A percentile compares a stretch with the other conserved stretches of the same genome.
Evolutionary conservation across 2,113 vertebrate species (phyloP).

Genomic region (Fregata magnificens): DNA sequence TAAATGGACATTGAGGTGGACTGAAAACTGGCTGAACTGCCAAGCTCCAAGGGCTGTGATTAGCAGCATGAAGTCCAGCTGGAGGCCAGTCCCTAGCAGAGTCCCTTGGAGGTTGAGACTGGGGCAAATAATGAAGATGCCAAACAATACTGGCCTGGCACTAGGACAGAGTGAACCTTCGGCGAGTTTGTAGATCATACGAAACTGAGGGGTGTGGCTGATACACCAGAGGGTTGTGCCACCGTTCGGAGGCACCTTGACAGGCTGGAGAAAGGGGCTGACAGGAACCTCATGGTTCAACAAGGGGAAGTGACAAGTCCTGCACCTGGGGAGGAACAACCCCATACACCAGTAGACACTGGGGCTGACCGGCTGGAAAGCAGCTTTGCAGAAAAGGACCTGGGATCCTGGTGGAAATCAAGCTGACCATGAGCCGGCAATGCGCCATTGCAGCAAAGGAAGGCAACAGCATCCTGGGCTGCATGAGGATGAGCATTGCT

Average conservation of each 20-base stretch:
- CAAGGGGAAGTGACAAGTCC: neutral
- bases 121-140: neutral
- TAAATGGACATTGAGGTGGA: neutral
- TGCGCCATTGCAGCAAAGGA: rapidly evolving
- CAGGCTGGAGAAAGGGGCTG: neutral
- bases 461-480: neutral
- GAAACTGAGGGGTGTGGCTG: neutral
- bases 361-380: neutral
- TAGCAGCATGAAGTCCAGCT: neutral
- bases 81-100: neutral
- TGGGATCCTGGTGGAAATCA: neutral
- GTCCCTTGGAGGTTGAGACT: neutral
- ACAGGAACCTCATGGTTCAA: neutral
- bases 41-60: neutral
- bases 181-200: neutral
- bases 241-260: neutral
- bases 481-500: neutral
- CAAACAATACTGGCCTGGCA: neutral
- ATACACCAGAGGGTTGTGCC: neutral
- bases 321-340: neutral
- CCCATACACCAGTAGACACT: neutral
- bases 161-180: neutral
- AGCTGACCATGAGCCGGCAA: neutral
- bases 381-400: neutral
- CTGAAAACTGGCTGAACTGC: neutral